Percentiles rank a stretch among this genome's conserved stretches.
Conservation (phyloP, 2,113 vertebrate species). For the Formicarius rufipectus region DNA sequence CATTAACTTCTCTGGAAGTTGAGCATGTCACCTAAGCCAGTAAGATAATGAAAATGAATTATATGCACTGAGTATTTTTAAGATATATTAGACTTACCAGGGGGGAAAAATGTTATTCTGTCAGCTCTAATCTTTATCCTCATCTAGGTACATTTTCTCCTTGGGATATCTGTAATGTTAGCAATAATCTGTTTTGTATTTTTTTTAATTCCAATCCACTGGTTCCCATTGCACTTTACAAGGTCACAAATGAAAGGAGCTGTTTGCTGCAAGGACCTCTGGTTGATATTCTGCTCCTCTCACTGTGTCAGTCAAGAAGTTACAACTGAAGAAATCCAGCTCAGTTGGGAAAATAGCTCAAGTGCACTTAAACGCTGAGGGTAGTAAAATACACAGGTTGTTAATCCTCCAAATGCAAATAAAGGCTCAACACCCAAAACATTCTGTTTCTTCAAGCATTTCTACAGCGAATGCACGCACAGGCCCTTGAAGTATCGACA, state of each 20-base stretch:
- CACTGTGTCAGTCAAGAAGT: slow-evolving; percentile 20
- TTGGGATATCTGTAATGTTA: not conserved
- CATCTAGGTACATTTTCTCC: not conserved
- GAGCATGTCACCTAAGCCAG: not conserved
- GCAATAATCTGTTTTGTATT: not conserved
- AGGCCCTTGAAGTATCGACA: slow-evolving; percentile 31
- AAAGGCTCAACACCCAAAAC: slow-evolving; percentile 1
- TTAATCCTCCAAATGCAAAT: slow-evolving; percentile 55
- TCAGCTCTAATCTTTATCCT: not conserved
- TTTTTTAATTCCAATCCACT: not conserved
- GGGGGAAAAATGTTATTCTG: not conserved
- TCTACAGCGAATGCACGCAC: not conserved
- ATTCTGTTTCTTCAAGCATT: slow-evolving; percentile 2
- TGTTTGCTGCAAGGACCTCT: not conserved
- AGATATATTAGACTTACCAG: slow-evolving; percentile 16
- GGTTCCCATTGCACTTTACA: not conserved
- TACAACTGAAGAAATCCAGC: slow-evolving; percentile 37
- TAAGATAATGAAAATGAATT: slow-evolving; percentile 34
- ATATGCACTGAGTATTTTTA: not conserved
- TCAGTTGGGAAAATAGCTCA: slow-evolving; percentile 17
- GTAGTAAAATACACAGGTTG: slow-evolving; percentile 41
- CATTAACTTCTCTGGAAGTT: not conserved
- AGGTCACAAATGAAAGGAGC: not conserved
- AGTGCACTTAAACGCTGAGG: slow-evolving; percentile 46
- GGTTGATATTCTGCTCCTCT: not conserved